Evolutionary conservation across 2,113 vertebrate species (phyloP), one percentile per base, ranked within the genome.

Genomic region (Thinocorus orbignyianus): DNA sequence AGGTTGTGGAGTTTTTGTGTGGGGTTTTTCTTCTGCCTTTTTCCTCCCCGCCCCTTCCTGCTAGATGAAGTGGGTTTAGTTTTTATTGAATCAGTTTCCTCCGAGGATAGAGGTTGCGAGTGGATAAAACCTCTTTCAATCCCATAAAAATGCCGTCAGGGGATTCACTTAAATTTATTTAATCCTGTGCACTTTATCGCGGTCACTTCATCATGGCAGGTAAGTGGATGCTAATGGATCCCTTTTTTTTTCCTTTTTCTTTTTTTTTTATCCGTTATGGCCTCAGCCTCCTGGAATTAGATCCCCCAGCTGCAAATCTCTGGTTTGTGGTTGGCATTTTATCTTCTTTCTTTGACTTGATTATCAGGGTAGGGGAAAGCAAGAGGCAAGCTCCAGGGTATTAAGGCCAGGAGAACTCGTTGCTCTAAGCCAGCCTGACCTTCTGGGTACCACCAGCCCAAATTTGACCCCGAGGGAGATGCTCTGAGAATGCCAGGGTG

Each of bases 171-270:
- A 95, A 97, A 97, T 97, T 96, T 96, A 96, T 97, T 96, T 97
- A 97, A 97, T 97, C 96, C 94, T 87, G 88, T 95, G 96, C 95
- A 92, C 94, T 97, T 95, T 96, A 96, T 96, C 94, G 87, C 15
- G 96, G 96, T 97, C 96, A 97, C 95, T 97, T 96, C 96, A 96
- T 97, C 95, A 95, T 46, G 90, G 95, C 95, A 96, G 96, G 95
- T 96, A 95, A 97, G 96, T 96, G 96, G 96, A 96, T 97, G 96
- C 95, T 96, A 97, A 97, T 97, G 96, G 96, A 97, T 97, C 95
- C 96, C 93, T 61, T 61, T 60, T 61, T 61, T 55, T 30, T 55
- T 70, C 86, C 88, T 81, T 94, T 96, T 64, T 64, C 39, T 62
- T 62, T 41, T 62, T 39, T 58, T 33, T 57, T 31, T 57, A 66